Percentiles rank a stretch among this genome's conserved stretches.
Evolutionary conservation across 2,888 invertebrate species (phyloP).

Genomic region (Caenorhabditis plicata): DNA sequence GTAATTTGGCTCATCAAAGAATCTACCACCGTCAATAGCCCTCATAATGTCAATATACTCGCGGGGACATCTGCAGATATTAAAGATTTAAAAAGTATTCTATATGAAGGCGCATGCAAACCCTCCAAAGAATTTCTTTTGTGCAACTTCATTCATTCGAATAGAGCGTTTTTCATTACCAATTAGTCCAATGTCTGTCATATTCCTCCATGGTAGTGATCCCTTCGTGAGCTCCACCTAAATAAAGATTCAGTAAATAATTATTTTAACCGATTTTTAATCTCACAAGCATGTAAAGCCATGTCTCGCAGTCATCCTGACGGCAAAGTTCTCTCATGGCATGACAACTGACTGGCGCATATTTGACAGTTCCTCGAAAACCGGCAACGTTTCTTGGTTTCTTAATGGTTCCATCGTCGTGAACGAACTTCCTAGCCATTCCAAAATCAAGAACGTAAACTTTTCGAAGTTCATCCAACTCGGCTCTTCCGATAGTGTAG

Average conservation of each 20-base stretch:
- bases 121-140: constrained; percentile 54
- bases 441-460: constrained; percentile 61
- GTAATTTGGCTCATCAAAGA: constrained; percentile 58
- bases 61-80: constrained; percentile 36
- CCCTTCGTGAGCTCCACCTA: constrained; percentile 50
- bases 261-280: too few relatives aligned
- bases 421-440: constrained; percentile 55
- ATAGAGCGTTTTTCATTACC: constrained; percentile 46
- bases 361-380: constrained; percentile 52
- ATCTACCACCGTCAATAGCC: constrained; percentile 46
- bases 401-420: constrained; percentile 53
- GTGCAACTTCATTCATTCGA: constrained; percentile 31
- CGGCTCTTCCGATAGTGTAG: constrained; percentile 55
- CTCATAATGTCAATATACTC: constrained; percentile 50
- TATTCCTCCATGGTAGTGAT: constrained; percentile 55
- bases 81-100: background rate
- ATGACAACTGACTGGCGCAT: constrained; percentile 56
- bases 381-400: constrained; percentile 53
- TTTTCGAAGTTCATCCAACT: constrained; percentile 52
- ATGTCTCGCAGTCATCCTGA: constrained; percentile 53
- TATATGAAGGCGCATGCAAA: constrained; percentile 1
- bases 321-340: constrained; percentile 47
- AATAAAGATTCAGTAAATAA: background rate
- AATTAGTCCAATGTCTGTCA: constrained; percentile 50
- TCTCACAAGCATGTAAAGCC: constrained; percentile 53